Conservation (phyloP, 92 coral and sea anemone genomes). For the Desmophyllum pertusum region DNA sequence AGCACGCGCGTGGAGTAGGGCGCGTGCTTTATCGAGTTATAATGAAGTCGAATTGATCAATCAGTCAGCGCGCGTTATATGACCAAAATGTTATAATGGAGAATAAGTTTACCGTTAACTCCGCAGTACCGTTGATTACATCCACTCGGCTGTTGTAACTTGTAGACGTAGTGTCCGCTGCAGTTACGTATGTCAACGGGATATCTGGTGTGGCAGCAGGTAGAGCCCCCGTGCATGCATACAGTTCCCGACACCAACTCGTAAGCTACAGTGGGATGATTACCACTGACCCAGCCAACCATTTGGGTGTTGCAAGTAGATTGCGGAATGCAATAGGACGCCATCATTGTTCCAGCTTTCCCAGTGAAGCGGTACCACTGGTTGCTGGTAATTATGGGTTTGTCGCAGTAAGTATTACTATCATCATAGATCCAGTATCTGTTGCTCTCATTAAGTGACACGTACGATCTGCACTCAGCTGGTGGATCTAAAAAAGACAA, state of each 20-base stretch:
- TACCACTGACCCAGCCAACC: neutral
- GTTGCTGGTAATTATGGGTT: neutral
- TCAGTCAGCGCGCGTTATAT: too few relatives aligned
- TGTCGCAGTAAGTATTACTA: neutral
- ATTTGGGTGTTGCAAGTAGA: neutral
- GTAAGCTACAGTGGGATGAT: neutral
- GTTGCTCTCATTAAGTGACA: neutral
- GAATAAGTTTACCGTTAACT: neutral
- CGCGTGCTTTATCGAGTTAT: too few relatives aligned
- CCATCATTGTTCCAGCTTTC: slow-evolving; percentile 22
- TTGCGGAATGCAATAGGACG: slow-evolving; percentile 10
- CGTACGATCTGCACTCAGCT: neutral
- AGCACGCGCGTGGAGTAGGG: neutral
- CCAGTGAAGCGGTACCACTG: slow-evolving; percentile 27
- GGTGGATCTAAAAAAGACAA: neutral
- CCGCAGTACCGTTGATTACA: slow-evolving; percentile 15
- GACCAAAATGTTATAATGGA: neutral
- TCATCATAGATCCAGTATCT: neutral
- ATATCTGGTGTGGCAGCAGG: neutral
- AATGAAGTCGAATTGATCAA: too few relatives aligned
- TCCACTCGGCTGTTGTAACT: neutral
- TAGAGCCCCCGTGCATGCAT: neutral
- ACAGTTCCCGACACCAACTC: neutral
- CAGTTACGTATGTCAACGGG: neutral
- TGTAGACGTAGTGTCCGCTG: slow-evolving; percentile 13